These are phyloP conservation scores for Bombylius major DNA, from an alignment of 2,888 invertebrate species.

Conservation along the genomic window DNA sequence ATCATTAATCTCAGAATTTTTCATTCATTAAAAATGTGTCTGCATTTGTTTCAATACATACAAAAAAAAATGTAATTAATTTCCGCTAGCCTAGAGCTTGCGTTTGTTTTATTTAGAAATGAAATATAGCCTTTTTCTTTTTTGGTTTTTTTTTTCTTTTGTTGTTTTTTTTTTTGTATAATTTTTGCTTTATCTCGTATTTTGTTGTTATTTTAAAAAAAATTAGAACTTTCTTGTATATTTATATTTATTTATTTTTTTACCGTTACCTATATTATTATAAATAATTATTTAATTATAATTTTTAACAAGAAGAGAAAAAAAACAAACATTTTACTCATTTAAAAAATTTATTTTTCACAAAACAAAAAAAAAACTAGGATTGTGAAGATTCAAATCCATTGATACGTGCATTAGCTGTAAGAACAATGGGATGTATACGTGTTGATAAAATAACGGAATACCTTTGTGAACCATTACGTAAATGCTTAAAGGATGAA, in stretches of 20 bases:
- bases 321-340: no score
- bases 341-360: background rate
- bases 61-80: background rate
- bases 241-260: no score
- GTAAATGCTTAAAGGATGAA: slow-evolving; percentile 90
- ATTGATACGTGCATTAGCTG: slow-evolving; percentile 92
- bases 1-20: background rate
- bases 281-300: background rate
- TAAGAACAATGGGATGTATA: slow-evolving; percentile 99
- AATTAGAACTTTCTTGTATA: no score
- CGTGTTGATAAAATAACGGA: slow-evolving; percentile 99
- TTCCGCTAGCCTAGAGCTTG: slow-evolving; percentile 15
- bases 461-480: slow-evolving; percentile 93
- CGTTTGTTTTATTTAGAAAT: slow-evolving; percentile 26
- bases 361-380: slow-evolving; percentile 39
- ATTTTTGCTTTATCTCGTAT: no score
- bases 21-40: no score
- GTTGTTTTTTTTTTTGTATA: slow-evolving; percentile 26
- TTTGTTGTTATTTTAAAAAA: no score
- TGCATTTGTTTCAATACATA: background rate
- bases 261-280: no score
- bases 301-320: background rate
- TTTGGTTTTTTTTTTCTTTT: slow-evolving; percentile 30
- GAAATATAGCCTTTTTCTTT: slow-evolving; percentile 18
- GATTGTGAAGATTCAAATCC: slow-evolving; percentile 99